These are phyloP conservation scores for Cebus imitator DNA, from an alignment of 2,113 vertebrate species.

Conservation along the genomic window DNA sequence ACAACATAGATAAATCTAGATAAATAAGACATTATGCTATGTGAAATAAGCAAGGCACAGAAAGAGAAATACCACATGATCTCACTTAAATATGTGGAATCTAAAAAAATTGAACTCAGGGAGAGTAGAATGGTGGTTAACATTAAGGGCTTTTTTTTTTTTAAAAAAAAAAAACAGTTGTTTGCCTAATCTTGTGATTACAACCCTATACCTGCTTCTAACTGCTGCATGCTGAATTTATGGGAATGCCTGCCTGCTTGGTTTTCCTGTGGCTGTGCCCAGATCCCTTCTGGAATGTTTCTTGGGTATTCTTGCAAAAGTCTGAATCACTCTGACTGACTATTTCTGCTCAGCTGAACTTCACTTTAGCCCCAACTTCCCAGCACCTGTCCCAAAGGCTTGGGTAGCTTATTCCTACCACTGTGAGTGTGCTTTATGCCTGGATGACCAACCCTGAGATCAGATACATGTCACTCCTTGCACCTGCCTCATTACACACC, in stretches of 20 bases:
- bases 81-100: not conserved
- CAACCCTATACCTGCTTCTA: not conserved
- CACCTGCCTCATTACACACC: not conserved
- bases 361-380: not conserved
- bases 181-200: not conserved
- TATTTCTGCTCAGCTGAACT: not conserved
- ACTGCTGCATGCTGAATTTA: not conserved
- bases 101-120: not conserved
- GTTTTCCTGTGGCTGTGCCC: not conserved
- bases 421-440: not conserved
- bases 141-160: not conserved
- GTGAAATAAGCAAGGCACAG: not conserved
- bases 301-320: not conserved
- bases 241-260: not conserved
- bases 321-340: not conserved
- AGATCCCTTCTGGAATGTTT: conserved; percentile 9
- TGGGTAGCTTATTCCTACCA: not conserved
- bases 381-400: not conserved
- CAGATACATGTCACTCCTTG: not conserved
- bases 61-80: not conserved
- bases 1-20: not conserved
- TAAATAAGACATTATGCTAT: not conserved
- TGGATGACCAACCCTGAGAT: not conserved
- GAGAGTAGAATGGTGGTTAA: not conserved
- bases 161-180: not conserved